These are phyloP conservation scores for Athripsodes cinereus DNA, from an alignment of 2,888 invertebrate species.

Conservation along the genomic window DNA sequence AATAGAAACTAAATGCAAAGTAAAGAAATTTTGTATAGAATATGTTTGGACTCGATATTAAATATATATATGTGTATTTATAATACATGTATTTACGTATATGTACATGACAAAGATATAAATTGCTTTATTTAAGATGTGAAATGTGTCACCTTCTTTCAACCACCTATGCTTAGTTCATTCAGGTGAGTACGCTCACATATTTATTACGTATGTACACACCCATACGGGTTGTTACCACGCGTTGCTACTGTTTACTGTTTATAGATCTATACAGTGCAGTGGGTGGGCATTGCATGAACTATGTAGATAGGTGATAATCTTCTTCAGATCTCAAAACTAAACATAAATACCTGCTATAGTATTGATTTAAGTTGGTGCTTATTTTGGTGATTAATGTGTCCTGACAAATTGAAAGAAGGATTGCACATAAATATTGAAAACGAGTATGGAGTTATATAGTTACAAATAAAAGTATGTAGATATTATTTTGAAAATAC, in stretches of 20 bases:
- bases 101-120: not conserved
- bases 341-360: too few relatives aligned
- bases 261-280: too few relatives aligned
- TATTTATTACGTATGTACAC: too few relatives aligned
- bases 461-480: not conserved
- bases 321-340: too few relatives aligned
- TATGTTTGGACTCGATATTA: conserved; percentile 8
- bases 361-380: too few relatives aligned
- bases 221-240: too few relatives aligned
- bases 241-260: too few relatives aligned
- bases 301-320: too few relatives aligned
- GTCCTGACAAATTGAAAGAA: not conserved
- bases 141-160: not conserved
- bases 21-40: conserved; percentile 28
- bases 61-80: conserved; percentile 22
- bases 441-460: conserved; percentile 23
- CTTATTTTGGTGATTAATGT: too few relatives aligned
- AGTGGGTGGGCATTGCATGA: too few relatives aligned
- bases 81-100: not conserved
- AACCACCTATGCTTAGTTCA: not conserved
- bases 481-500: conserved; percentile 24
- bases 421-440: conserved; percentile 18
- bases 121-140: not conserved
- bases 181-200: too few relatives aligned
- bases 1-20: conserved; percentile 26